phyloP scores from a whole-genome alignment of 2,888 invertebrate genomes.

The Lissonota sp. region DNA sequence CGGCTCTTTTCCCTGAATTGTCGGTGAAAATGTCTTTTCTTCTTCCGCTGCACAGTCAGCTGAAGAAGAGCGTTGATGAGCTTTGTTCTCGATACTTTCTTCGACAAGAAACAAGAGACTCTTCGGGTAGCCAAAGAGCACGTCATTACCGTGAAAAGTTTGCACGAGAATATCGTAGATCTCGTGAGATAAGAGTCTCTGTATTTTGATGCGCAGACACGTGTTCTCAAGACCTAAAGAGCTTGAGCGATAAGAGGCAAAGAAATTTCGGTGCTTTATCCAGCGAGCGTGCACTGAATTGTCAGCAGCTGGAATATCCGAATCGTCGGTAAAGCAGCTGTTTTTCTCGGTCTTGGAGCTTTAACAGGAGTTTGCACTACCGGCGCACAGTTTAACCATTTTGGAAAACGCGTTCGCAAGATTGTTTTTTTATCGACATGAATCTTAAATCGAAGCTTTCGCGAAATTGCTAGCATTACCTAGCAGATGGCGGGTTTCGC shows the following conservation, averaged over 20 bases:
- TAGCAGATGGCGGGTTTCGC: constrained; percentile 50
- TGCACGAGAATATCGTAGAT: neutral
- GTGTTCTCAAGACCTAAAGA: neutral
- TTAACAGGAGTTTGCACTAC: constrained; percentile 27
- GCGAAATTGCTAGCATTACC: neutral
- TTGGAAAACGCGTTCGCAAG: neutral
- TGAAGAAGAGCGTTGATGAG: neutral
- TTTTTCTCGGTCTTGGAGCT: neutral
- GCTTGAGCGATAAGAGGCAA: constrained; percentile 5
- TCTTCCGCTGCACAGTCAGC: neutral
- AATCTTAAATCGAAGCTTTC: constrained; percentile 4
- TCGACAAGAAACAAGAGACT: neutral
- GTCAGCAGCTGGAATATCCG: constrained; percentile 6
- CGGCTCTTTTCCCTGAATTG: neutral
- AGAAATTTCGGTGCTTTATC: constrained; percentile 30
- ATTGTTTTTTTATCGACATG: constrained; percentile 49
- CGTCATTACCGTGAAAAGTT: neutral
- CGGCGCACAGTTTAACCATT: constrained; percentile 14
- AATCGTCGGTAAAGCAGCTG: constrained; percentile 52
- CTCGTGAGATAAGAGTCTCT: neutral
- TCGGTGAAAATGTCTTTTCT: neutral
- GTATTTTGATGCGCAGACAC: neutral
- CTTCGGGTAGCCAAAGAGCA: neutral
- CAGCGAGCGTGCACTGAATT: constrained; percentile 10
- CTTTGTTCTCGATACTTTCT: neutral